phyloP scores from a whole-genome alignment of 2,113 vertebrate genomes.

The Salvelinus namaycush region DNA sequence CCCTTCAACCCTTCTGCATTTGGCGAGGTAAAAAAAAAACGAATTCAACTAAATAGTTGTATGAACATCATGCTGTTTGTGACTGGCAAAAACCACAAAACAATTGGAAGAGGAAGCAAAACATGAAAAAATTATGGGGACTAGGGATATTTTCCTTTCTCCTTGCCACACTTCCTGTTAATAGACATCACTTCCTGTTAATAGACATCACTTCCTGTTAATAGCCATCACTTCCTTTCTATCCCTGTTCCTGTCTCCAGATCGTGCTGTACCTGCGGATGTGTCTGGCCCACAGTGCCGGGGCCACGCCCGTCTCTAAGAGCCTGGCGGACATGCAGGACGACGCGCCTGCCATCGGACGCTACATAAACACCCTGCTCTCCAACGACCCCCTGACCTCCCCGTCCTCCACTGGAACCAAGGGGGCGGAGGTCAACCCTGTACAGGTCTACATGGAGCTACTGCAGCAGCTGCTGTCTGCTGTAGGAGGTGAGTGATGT shows the following conservation, averaged over 20 bases:
- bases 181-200: neutral
- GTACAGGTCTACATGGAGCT: slow-evolving; percentile 90
- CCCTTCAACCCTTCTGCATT: slow-evolving; percentile 96
- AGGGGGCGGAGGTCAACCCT: slow-evolving; percentile 83
- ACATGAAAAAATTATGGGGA: too few relatives aligned
- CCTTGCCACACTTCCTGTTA: neutral
- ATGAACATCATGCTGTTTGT: neutral
- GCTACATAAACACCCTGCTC: slow-evolving; percentile 85
- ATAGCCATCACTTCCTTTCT: neutral
- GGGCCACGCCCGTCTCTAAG: slow-evolving; percentile 83
- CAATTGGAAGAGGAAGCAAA: too few relatives aligned
- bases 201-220: neutral
- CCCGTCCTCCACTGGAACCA: slow-evolving; percentile 71
- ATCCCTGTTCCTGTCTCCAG: slow-evolving; percentile 56
- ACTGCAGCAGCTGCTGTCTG: slow-evolving; percentile 89
- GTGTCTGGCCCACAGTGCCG: slow-evolving; percentile 93
- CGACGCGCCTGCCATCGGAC: slow-evolving; percentile 90
- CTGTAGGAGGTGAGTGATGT: slow-evolving; percentile 83
- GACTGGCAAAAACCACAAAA: too few relatives aligned
- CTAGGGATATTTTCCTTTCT: too few relatives aligned
- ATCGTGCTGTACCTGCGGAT: slow-evolving; percentile 93
- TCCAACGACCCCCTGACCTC: slow-evolving; percentile 61
- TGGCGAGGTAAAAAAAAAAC: slow-evolving; percentile 80
- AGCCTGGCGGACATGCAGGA: slow-evolving; percentile 94
- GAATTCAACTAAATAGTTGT: too few relatives aligned